phyloP scores from a whole-genome alignment of 1,140 invertebrate genomes.

The Proales similis region DNA sequence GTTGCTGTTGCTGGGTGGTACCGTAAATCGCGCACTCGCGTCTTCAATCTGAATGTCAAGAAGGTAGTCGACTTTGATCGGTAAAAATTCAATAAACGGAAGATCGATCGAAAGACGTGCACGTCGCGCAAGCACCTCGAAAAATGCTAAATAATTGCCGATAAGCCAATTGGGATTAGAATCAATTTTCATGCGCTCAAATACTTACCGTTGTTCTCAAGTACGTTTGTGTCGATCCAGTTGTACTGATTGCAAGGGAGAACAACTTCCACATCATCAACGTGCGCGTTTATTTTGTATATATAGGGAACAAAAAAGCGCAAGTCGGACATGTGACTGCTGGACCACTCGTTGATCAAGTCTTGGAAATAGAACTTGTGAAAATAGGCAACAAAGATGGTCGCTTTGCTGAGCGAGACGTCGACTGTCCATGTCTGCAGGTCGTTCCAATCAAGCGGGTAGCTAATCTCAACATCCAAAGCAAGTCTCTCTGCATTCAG shows the following conservation, averaged over 20 bases:
- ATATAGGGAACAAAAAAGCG: conserved; percentile 93
- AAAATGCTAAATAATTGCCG: too few relatives aligned
- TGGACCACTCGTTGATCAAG: conserved; percentile 90
- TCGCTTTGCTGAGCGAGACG: conserved; percentile 84
- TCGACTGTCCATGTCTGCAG: conserved; percentile 83
- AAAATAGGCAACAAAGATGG: conserved; percentile 78
- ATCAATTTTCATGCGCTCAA: too few relatives aligned
- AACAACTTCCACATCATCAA: conserved; percentile 85
- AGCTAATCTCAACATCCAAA: conserved; percentile 75
- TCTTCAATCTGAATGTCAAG: too few relatives aligned
- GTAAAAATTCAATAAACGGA: conserved; percentile 43
- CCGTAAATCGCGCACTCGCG: conserved; percentile 39
- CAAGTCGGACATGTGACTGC: conserved; percentile 75
- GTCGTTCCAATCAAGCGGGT: conserved; percentile 85
- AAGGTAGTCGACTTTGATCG: conserved; percentile 40
- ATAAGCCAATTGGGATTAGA: too few relatives aligned
- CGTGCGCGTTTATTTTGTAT: conserved; percentile 78
- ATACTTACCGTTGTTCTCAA: conserved; percentile 71
- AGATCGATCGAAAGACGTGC: conserved; percentile 42
- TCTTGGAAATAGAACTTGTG: conserved; percentile 93
- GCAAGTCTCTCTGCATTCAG: conserved; percentile 88
- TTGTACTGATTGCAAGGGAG: conserved; percentile 92
- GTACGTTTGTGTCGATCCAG: conserved; percentile 75
- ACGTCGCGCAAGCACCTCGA: conserved; percentile 43
- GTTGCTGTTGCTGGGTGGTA: conserved; percentile 19